Conservation (phyloP, 2,888 invertebrate species). For the Cyclophora punctaria region DNA sequence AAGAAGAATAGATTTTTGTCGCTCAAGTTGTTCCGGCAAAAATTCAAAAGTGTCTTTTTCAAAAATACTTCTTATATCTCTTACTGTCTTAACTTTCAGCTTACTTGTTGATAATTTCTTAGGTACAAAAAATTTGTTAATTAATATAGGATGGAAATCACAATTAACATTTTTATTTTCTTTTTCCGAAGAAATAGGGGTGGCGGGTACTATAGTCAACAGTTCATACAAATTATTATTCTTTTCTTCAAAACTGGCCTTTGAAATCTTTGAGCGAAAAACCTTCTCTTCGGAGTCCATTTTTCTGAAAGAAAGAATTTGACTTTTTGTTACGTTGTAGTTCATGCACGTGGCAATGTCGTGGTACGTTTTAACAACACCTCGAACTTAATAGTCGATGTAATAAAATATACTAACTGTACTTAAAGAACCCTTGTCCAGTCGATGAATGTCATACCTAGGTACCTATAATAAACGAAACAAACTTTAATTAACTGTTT, state of each 20-base stretch:
- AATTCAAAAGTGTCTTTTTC: slow-evolving; percentile 48
- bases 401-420: too few species aligned
- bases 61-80: slow-evolving; percentile 47
- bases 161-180: slow-evolving; percentile 1
- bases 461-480: too few species aligned
- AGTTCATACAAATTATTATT: slow-evolving; percentile 46
- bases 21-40: slow-evolving; percentile 43
- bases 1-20: slow-evolving; percentile 45
- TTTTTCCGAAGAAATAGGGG: slow-evolving; percentile 22
- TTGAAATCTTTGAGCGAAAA: slow-evolving; percentile 46
- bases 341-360: too few species aligned
- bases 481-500: too few species aligned
- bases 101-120: slow-evolving; percentile 39
- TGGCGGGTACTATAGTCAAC: slow-evolving; percentile 35
- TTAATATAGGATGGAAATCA: slow-evolving; percentile 36
- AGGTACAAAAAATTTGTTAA: slow-evolving; percentile 46
- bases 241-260: slow-evolving; percentile 26
- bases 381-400: too few species aligned
- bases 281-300: slow-evolving; percentile 30
- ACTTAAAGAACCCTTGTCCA: too few species aligned
- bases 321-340: too few species aligned
- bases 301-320: neutral
- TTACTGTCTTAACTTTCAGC: slow-evolving; percentile 56
- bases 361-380: too few species aligned
- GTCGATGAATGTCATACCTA: too few species aligned